These are phyloP conservation scores for Pilophorus perplexus DNA, from an alignment of 2,888 invertebrate species.

Conservation along the genomic window DNA sequence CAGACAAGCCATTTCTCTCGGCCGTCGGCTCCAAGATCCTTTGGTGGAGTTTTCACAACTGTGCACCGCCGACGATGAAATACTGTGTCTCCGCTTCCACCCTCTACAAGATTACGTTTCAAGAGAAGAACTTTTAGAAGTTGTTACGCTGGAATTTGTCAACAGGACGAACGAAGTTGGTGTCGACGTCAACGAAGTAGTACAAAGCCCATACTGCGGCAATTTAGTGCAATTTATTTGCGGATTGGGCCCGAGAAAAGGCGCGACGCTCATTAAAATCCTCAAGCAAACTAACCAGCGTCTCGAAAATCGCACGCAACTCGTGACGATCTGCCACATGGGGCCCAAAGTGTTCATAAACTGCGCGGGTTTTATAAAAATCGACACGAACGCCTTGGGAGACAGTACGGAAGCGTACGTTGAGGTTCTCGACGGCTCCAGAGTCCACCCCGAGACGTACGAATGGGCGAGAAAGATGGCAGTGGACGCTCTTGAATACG, in stretches of 20 bases:
- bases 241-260: conserved; percentile 94
- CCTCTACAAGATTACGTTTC: conserved; percentile 75
- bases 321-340: conserved; percentile 94
- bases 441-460: conserved; percentile 98
- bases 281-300: conserved; percentile 88
- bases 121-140: conserved; percentile 83
- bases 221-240: conserved; percentile 94
- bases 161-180: conserved; percentile 91
- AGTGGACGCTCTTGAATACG: conserved; percentile 96
- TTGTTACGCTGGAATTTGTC: conserved; percentile 76
- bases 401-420: conserved; percentile 93
- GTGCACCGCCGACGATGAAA: conserved; percentile 94
- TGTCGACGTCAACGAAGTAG: conserved; percentile 91
- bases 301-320: conserved; percentile 88
- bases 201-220: conserved; percentile 81
- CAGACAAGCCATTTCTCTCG: conserved; percentile 89
- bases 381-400: conserved; percentile 92
- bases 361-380: conserved; percentile 98
- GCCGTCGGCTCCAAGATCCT: conserved; percentile 90
- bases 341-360: conserved; percentile 98
- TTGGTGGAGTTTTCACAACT: conserved; percentile 93
- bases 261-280: conserved; percentile 77
- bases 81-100: conserved; percentile 90
- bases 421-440: conserved; percentile 92
- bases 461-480: conserved; percentile 99